Base-by-base conservation (phyloP, 2,888 invertebrate genomes). In the Xanthorhoe designata region DNA sequence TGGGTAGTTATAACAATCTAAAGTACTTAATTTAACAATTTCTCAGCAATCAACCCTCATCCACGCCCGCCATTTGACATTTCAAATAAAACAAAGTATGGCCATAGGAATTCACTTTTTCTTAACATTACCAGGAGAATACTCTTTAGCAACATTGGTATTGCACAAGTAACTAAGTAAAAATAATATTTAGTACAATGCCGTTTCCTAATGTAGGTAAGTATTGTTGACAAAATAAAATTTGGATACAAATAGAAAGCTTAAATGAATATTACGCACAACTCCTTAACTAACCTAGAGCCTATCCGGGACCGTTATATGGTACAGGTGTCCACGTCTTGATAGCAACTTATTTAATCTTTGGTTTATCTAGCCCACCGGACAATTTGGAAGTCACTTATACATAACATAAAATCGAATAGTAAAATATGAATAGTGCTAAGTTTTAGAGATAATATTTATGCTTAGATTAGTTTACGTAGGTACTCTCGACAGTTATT, bases 1-100 rank as follows among this genome's bases (percentile, higher is more conserved):
- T 93, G 87, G 86, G 91, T 92, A 91, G 87, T 86, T 92, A 89
- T 93, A 93, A 93, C 92, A 92, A 93, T 91, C 90, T 92, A 92
- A 80, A 85, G 85, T 70, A 84, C 88, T 90, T 90, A 88, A 72
- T 81, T 84, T 86, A 91, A 91, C 91, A 89, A 89, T 85, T 84
- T 79, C 78, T 79, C 81, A 77, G 81, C 82, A 82, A 80, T 75
- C 74, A 71, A 65, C 68, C 69, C 51, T 69, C 67, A 67, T 69
- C 68, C 55, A 69, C 66, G 60, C 70, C 60, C 64, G 61, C 66
- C 65, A 69, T 69, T 70, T 62, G 70, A 17, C 17, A 54, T 75
- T 75, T 78, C 73, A 74, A 80, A 79, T 82, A 87, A 87, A 89
- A 90, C 90, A 88, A 86, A 88, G 57, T 86, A 92, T 92, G 92